Evolutionary conservation across 2,888 invertebrate genomes (phyloP).

Genomic region (Sepiola atlantica): DNA sequence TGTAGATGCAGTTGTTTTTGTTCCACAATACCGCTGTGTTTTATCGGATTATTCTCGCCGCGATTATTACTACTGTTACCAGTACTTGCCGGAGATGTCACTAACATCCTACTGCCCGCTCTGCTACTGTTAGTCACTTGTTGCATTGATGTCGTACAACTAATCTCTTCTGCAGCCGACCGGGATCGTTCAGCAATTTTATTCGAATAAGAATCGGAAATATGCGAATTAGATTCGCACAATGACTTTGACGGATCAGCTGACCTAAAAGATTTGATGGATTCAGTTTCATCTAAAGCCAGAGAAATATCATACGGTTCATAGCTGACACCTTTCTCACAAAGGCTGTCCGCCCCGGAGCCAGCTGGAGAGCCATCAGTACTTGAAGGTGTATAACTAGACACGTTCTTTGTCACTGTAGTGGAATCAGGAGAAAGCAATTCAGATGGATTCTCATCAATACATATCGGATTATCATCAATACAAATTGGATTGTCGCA

Average conservation of each 20-base stretch:
- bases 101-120: background rate
- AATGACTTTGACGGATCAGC: conserved; percentile 37
- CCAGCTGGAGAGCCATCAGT: conserved; percentile 41
- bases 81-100: conserved; percentile 36
- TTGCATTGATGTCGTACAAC: conserved; percentile 35
- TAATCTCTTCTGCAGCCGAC: background rate
- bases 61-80: background rate
- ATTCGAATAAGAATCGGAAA: conserved; percentile 12
- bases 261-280: background rate
- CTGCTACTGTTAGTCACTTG: background rate
- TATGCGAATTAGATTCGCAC: conserved; percentile 33
- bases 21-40: background rate
- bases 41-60: background rate
- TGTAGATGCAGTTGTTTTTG: conserved; percentile 24
- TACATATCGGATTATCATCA: conserved; percentile 13
- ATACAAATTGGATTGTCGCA: conserved; percentile 36
- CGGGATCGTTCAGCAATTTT: background rate
- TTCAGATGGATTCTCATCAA: conserved; percentile 40
- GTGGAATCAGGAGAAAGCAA: conserved; percentile 46
- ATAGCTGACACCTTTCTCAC: conserved; percentile 35
- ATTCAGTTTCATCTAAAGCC: conserved; percentile 34
- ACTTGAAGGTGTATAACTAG: conserved; percentile 43
- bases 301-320: conserved; percentile 45
- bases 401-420: background rate
- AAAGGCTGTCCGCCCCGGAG: conserved; percentile 1